Evolutionary conservation across 2,113 vertebrate species (phyloP).

Genomic region (Danionella cerebrum): DNA sequence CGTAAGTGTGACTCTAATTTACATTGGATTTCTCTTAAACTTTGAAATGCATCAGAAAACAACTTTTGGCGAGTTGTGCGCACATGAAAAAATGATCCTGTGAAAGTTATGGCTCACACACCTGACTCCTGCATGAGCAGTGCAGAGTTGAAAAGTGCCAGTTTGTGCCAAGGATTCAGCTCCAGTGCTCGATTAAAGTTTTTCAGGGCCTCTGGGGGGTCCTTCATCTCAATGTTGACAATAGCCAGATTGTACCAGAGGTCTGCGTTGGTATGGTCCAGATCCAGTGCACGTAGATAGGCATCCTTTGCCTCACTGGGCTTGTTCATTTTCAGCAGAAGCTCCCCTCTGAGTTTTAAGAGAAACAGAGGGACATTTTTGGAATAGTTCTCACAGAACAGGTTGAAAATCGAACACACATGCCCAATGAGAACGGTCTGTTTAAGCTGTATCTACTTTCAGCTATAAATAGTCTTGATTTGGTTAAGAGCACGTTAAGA

Average conservation of each 20-base stretch:
- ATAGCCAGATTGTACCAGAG: slow-evolving; percentile 98
- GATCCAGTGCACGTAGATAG: slow-evolving; percentile 84
- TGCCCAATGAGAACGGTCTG: slow-evolving; percentile 9
- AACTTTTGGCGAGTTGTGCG: too few species aligned
- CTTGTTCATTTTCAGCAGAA: slow-evolving; percentile 97
- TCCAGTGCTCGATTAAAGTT: slow-evolving; percentile 91
- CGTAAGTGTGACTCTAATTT: too few species aligned
- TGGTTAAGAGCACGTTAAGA: neutral
- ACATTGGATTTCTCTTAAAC: too few species aligned
- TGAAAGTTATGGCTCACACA: slow-evolving; percentile 66
- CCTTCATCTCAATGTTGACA: slow-evolving; percentile 96
- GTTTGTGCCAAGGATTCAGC: slow-evolving; percentile 83
- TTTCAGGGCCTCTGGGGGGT: slow-evolving; percentile 83
- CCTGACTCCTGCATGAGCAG: slow-evolving; percentile 98
- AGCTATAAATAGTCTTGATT: neutral
- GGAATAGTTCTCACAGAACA: neutral
- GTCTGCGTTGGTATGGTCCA: slow-evolving; percentile 88
- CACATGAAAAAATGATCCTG: too few species aligned
- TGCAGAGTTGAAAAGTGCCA: slow-evolving; percentile 92
- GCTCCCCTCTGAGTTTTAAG: slow-evolving; percentile 77
- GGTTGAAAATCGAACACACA: neutral
- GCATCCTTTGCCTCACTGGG: slow-evolving; percentile 88
- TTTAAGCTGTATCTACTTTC: neutral
- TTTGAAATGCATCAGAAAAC: too few species aligned
- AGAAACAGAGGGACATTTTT: slow-evolving; percentile 37